Evolutionary conservation across 2,797 vertebrate genomes (phyloP).

Genomic region (Spinus olivaceus): DNA sequence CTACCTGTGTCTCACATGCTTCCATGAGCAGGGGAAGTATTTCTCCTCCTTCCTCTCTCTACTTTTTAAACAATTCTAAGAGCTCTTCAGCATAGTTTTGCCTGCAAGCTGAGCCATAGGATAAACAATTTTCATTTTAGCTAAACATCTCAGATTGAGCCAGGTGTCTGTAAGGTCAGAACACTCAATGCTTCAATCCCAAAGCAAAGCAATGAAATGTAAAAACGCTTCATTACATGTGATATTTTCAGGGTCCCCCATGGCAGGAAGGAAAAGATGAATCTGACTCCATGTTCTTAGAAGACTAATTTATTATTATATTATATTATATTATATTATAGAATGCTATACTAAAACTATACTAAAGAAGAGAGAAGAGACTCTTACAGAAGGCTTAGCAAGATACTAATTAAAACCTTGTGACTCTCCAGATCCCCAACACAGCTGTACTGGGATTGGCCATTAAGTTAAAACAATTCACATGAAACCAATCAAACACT

Average conservation of each 20-base stretch:
- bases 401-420: no score
- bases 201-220: neutral
- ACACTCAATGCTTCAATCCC: neutral
- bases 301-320: no score
- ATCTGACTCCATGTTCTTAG: neutral
- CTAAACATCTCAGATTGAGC: constrained; percentile 8
- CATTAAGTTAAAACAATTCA: no score
- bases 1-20: neutral
- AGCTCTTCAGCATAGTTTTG: neutral
- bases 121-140: constrained; percentile 45
- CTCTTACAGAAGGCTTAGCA: no score
- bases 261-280: neutral
- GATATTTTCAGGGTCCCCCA: neutral
- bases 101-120: constrained; percentile 54
- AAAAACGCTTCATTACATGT: neutral
- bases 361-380: fast-evolving
- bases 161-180: constrained; percentile 29
- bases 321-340: no score
- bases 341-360: no score
- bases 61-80: constrained; percentile 3
- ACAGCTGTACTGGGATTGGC: no score
- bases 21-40: neutral
- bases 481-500: no score
- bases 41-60: neutral
- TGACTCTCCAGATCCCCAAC: fast-evolving